Evolutionary conservation across 1,140 invertebrate genomes (phyloP).

Genomic region (Penaeus chinensis): DNA sequence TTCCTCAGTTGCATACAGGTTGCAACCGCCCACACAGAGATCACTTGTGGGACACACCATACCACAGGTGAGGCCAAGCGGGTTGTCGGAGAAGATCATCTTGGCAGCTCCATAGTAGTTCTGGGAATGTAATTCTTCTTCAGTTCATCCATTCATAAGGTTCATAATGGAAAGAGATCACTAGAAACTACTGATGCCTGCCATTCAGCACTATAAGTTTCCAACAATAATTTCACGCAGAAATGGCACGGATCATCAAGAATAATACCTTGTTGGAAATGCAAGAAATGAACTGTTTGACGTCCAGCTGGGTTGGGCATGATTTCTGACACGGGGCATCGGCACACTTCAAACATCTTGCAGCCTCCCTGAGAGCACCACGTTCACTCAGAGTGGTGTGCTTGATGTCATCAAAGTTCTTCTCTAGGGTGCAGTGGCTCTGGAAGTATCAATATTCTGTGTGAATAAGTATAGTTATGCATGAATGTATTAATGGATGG

Average conservation of each 20-base stretch:
- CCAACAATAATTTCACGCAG: too few species aligned
- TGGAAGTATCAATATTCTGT: neutral
- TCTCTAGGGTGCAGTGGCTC: constrained; percentile 68
- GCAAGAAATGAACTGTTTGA: constrained; percentile 96
- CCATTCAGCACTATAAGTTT: too few species aligned
- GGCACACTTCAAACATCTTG: constrained; percentile 94
- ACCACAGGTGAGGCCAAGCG: constrained; percentile 94
- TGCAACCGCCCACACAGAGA: constrained; percentile 97
- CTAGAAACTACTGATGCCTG: too few species aligned
- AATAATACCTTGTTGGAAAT: constrained; percentile 89
- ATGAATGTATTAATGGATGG: neutral
- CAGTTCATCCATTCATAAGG: neutral
- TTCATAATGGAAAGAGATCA: too few species aligned
- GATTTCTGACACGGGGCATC: constrained; percentile 99
- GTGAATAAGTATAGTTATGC: neutral
- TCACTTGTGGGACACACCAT: constrained; percentile 99
- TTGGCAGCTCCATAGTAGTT: constrained; percentile 99
- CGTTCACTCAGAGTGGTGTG: constrained; percentile 96
- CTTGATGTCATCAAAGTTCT: constrained; percentile 97
- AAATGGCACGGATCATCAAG: neutral
- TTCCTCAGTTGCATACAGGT: constrained; percentile 93
- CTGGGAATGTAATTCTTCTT: constrained; percentile 68
- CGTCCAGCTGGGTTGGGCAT: constrained; percentile 96
- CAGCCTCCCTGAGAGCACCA: constrained; percentile 90
- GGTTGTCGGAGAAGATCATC: constrained; percentile 96